Percentiles rank a stretch among this genome's conserved stretches.
Conservation (phyloP, 2,888 invertebrate genomes). For the Morpho deidamia region DNA sequence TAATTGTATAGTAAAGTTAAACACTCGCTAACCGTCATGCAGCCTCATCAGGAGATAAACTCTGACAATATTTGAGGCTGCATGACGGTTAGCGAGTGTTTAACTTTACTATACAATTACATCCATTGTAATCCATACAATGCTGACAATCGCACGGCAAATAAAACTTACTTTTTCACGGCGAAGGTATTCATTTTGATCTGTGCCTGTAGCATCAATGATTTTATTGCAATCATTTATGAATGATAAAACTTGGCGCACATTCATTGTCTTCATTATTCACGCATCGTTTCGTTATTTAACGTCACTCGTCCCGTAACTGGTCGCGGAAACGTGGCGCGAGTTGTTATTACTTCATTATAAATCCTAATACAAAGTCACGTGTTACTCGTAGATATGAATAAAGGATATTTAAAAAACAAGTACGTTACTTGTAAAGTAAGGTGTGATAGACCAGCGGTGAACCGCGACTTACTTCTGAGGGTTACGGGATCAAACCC, state of each 20-base stretch:
- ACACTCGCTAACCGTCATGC: too few species aligned
- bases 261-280: constrained; percentile 9
- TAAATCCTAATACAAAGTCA: not conserved
- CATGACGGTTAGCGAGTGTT: too few species aligned
- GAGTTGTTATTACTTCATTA: constrained; percentile 21
- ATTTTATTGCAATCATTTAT: not conserved
- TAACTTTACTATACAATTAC: too few species aligned
- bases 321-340: constrained; percentile 11
- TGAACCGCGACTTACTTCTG: too few species aligned
- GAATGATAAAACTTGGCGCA: not conserved
- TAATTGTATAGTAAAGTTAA: too few species aligned
- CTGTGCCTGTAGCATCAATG: not conserved
- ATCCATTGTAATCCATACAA: too few species aligned
- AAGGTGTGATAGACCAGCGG: too few species aligned
- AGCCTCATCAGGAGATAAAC: too few species aligned
- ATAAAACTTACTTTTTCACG: not conserved
- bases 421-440: not conserved
- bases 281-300: constrained; percentile 2
- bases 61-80: too few species aligned
- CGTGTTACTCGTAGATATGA: not conserved
- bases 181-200: not conserved
- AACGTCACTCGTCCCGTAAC: constrained; percentile 22
- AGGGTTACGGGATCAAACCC: too few species aligned
- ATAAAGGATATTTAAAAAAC: not conserved
- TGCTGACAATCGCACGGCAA: not conserved